Conservation (phyloP, 1,140 invertebrate genomes). For the Macrobrachium rosenbergii region DNA sequence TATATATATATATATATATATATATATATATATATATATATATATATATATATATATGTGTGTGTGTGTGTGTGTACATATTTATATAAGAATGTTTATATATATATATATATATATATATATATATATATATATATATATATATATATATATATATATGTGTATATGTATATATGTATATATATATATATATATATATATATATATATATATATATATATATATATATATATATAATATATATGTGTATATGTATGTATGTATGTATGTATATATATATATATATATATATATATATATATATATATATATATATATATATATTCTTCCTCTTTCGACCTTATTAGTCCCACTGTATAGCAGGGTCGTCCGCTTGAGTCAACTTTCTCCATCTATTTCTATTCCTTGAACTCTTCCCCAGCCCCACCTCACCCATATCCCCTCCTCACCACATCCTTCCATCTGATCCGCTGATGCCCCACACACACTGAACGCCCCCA, state of each 20-base stretch:
- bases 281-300: slow-evolving; percentile 21
- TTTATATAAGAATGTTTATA: slow-evolving; percentile 7
- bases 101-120: slow-evolving; percentile 27
- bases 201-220: background rate
- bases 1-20: background rate
- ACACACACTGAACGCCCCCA: no score
- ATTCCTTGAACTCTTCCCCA: no score
- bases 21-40: background rate
- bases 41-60: background rate
- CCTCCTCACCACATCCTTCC: no score
- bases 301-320: slow-evolving; percentile 21
- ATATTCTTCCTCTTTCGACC: no score
- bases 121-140: slow-evolving; percentile 22
- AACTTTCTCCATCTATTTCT: no score
- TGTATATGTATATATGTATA: slow-evolving; percentile 9
- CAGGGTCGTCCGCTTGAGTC: no score
- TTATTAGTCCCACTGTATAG: no score
- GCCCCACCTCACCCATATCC: no score
- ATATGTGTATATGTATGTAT: slow-evolving; percentile 20
- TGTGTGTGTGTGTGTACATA: background rate
- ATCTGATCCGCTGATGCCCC: no score
- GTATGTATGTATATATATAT: background rate
- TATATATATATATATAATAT: background rate
- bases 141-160: slow-evolving; percentile 8
- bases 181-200: slow-evolving; percentile 20